Evolutionary conservation across 2,888 invertebrate species (phyloP).

Genomic region (Ophonus ardosiacus): DNA sequence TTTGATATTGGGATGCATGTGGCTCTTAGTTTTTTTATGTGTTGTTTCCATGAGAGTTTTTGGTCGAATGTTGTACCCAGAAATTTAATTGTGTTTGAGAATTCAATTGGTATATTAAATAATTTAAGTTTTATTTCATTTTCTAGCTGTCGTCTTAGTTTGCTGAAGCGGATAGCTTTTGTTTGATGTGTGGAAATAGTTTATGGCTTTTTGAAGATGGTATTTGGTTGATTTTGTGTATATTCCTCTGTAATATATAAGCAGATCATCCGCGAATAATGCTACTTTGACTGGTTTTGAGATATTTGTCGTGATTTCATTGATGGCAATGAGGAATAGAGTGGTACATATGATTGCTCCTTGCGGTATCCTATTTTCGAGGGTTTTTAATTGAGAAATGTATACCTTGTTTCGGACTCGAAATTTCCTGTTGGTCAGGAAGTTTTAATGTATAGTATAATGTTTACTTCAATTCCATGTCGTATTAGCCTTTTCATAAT

Average conservation of each 20-base stretch:
- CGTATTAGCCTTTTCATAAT: slow-evolving; percentile 16
- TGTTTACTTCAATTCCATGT: too few species aligned
- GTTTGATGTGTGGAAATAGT: too few species aligned
- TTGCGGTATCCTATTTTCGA: slow-evolving; percentile 64
- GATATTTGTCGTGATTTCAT: not conserved
- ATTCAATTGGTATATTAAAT: too few species aligned
- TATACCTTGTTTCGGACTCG: not conserved
- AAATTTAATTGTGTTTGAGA: slow-evolving; percentile 56
- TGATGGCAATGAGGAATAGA: not conserved
- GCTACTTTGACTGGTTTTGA: not conserved
- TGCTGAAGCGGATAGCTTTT: too few species aligned
- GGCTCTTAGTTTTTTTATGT: slow-evolving; percentile 59
- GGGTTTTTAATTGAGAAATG: not conserved
- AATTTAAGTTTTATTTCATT: too few species aligned
- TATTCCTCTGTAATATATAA: not conserved
- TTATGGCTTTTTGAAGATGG: too few species aligned
- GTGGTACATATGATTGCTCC: slow-evolving; percentile 36
- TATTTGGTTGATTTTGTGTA: too few species aligned
- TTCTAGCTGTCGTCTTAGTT: too few species aligned
- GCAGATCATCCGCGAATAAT: not conserved
- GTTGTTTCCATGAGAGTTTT: slow-evolving; percentile 63
- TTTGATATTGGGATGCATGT: slow-evolving; percentile 63
- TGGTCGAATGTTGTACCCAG: slow-evolving; percentile 64
- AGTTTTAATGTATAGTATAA: slow-evolving; percentile 40
- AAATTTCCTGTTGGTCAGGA: slow-evolving; percentile 39